phyloP scores from a whole-genome alignment of 2,888 invertebrate species.

The Eristalis pertinax region DNA sequence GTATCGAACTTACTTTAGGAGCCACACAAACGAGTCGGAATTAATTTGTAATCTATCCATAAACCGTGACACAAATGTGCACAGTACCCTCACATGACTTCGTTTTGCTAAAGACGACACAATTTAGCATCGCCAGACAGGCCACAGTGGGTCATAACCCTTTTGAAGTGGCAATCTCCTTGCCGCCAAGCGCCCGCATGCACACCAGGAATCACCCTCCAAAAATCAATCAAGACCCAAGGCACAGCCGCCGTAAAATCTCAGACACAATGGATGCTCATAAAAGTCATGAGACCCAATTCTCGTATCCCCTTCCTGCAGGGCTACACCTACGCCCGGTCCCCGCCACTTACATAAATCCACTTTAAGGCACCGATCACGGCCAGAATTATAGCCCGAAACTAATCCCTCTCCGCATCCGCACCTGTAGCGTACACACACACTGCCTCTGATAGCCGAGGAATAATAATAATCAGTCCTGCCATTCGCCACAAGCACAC shows the following conservation, averaged over 20 bases:
- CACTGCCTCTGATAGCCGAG: constrained; percentile 30
- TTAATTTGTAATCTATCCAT: neutral
- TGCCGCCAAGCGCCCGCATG: neutral
- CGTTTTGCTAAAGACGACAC: neutral
- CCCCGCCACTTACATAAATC: neutral
- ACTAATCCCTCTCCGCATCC: constrained; percentile 27
- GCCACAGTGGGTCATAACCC: neutral
- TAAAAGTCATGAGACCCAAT: constrained; percentile 8
- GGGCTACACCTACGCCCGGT: neutral
- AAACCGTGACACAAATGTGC: neutral
- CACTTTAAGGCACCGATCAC: constrained; percentile 25
- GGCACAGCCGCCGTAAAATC: neutral
- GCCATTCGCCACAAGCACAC: constrained; percentile 23
- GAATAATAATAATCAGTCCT: constrained; percentile 48
- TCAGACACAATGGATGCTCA: neutral
- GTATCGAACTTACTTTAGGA: neutral
- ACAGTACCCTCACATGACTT: neutral
- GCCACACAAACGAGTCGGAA: neutral
- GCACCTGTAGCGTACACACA: constrained; percentile 22
- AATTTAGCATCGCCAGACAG: neutral
- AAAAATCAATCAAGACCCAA: neutral
- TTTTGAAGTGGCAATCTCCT: neutral
- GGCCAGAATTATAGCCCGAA: constrained; percentile 20
- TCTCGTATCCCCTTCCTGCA: neutral
- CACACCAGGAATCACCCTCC: neutral